Conservation (phyloP, 2,797 vertebrate genomes). For the Brachyrhaphis roseni region DNA sequence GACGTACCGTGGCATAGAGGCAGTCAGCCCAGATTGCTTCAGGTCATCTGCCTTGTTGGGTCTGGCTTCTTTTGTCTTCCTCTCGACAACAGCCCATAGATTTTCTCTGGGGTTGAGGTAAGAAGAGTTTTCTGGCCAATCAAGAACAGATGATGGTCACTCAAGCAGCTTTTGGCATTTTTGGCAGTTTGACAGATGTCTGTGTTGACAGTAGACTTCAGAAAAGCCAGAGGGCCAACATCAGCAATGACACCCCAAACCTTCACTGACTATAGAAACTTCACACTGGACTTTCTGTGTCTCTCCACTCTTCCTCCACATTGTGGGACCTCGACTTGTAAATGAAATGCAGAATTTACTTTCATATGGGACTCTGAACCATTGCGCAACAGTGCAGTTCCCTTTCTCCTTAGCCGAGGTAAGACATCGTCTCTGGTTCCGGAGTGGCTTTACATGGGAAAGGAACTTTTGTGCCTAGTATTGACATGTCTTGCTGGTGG, state of each 20-base stretch:
- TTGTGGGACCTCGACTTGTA: background rate
- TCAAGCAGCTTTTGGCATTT: background rate
- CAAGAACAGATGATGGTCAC: background rate
- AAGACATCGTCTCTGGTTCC: background rate
- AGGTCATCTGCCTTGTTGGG: background rate
- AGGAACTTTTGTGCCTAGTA: background rate
- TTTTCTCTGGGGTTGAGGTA: background rate
- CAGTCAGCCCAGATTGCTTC: no score
- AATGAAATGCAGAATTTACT: background rate
- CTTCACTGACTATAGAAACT: background rate
- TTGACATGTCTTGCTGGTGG: background rate
- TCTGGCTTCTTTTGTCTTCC: background rate
- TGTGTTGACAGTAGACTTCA: background rate
- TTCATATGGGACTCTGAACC: background rate
- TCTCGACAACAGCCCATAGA: background rate
- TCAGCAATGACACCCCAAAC: no score
- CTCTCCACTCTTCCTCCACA: background rate
- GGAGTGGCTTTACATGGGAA: background rate
- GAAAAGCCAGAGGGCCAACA: background rate
- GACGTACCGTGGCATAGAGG: background rate
- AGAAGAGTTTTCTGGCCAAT: background rate
- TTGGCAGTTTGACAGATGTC: background rate
- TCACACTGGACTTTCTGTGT: background rate
- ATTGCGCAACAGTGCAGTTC: no score
- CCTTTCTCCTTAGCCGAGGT: background rate